phyloP scores from a whole-genome alignment of 2,888 invertebrate genomes.

The Drosophila kokeensis region DNA sequence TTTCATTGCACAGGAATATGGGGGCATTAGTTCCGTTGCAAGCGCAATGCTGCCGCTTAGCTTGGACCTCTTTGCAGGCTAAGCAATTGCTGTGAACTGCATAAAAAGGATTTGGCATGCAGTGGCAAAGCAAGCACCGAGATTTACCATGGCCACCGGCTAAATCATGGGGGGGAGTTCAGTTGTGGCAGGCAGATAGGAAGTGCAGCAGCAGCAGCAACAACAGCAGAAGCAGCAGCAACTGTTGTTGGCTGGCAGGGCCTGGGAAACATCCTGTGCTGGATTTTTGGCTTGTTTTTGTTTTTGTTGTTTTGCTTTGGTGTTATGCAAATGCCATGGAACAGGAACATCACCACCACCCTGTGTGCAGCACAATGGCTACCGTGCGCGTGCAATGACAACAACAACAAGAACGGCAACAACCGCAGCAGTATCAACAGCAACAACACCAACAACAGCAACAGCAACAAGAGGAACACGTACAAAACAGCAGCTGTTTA shows the following conservation, averaged over 20 bases:
- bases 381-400: constrained; percentile 76
- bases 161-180: constrained; percentile 1
- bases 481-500: constrained; percentile 81
- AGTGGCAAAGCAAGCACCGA: constrained; percentile 64
- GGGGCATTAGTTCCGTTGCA: constrained; percentile 65
- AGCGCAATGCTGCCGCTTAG: constrained; percentile 43
- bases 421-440: constrained; percentile 9
- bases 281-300: constrained; percentile 48
- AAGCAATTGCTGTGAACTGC: constrained; percentile 71
- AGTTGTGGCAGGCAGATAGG: constrained; percentile 37
- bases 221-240: constrained; percentile 23
- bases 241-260: constrained; percentile 35
- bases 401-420: constrained; percentile 38
- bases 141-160: constrained; percentile 28
- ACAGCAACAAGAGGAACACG: constrained; percentile 68
- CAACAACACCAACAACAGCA: constrained; percentile 25
- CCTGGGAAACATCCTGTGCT: constrained; percentile 64
- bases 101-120: constrained; percentile 75
- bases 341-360: constrained; percentile 67
- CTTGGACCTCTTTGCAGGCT: constrained; percentile 34
- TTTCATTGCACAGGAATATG: constrained; percentile 48
- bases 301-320: constrained; percentile 42
- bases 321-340: constrained; percentile 72
- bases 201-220: constrained; percentile 40
- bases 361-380: constrained; percentile 79